A percentile compares a stretch with the other conserved stretches of the same genome.
These are phyloP conservation scores for Bradypodion pumilum DNA, from an alignment of 2,797 vertebrate species.

Conservation along the genomic window DNA sequence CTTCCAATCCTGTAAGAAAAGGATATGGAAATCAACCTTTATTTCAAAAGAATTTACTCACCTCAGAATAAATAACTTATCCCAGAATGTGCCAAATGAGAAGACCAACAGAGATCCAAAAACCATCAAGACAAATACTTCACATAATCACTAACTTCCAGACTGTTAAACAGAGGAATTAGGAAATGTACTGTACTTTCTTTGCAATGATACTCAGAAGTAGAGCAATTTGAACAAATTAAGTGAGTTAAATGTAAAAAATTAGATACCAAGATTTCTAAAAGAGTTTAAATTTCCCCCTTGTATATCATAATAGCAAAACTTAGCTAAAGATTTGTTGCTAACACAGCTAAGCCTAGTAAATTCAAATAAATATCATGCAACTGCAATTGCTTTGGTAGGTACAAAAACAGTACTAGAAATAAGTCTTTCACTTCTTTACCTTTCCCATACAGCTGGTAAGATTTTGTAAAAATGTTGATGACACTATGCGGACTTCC, in stretches of 20 bases:
- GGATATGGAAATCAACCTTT: not conserved
- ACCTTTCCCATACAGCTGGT: constrained; percentile 85
- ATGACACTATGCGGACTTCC: constrained; percentile 96
- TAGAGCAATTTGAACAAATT: not conserved
- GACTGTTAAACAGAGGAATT: not conserved
- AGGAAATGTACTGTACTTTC: not conserved
- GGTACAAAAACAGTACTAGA: not conserved
- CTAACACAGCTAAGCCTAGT: not conserved
- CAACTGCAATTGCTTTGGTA: not conserved
- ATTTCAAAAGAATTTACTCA: constrained; percentile 16
- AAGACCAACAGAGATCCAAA: not conserved
- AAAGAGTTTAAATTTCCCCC: not conserved
- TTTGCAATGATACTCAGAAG: constrained; percentile 1
- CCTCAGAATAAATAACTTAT: not conserved
- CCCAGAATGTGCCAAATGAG: not conserved
- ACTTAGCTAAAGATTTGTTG: not conserved
- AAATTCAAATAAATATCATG: not conserved
- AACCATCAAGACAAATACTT: not conserved
- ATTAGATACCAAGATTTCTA: not conserved
- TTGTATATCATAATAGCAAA: not conserved
- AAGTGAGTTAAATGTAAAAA: constrained; percentile 1
- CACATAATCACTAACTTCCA: not conserved
- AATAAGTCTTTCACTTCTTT: constrained; percentile 39
- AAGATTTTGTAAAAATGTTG: constrained; percentile 92
- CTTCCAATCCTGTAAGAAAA: constrained; percentile 76